These are phyloP conservation scores for Synchiropus splendidus DNA, from an alignment of 2,113 vertebrate genomes.

Conservation along the genomic window DNA sequence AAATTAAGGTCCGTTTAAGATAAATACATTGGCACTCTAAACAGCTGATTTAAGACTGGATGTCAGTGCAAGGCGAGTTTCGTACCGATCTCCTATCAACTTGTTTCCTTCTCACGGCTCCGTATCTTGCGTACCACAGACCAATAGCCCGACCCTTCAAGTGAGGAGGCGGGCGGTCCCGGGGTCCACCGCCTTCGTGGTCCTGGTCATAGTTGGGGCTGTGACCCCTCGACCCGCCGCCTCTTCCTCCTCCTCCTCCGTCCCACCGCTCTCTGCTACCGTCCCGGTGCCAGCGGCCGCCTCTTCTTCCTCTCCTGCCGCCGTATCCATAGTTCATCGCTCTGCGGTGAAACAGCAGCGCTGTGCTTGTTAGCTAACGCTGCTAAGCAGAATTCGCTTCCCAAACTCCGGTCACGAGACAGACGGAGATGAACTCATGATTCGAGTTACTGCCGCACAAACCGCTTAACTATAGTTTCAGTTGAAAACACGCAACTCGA, in stretches of 20 bases:
- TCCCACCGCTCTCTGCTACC: constrained; percentile 53
- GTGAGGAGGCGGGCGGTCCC: constrained; percentile 79
- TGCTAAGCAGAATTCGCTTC: too few relatives aligned
- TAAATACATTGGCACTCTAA: too few relatives aligned
- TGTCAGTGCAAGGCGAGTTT: not conserved
- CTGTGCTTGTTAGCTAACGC: too few relatives aligned
- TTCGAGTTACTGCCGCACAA: too few relatives aligned
- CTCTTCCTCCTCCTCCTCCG: constrained; percentile 42
- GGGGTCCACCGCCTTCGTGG: constrained; percentile 41
- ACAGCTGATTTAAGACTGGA: too few relatives aligned
- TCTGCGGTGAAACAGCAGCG: not conserved
- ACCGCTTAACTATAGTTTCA: too few relatives aligned
- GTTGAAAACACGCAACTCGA: too few relatives aligned
- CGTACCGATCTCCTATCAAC: constrained; percentile 81
- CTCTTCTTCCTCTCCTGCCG: constrained; percentile 56
- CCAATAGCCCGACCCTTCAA: constrained; percentile 91
- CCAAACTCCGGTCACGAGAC: too few relatives aligned
- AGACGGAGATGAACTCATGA: too few relatives aligned
- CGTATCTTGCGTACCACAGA: constrained; percentile 87
- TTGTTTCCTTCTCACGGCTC: constrained; percentile 78
- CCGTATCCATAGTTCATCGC: constrained; percentile 74
- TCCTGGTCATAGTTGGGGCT: constrained; percentile 48
- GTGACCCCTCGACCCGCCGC: constrained; percentile 36
- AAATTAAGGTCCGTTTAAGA: too few relatives aligned
- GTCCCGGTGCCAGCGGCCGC: constrained; percentile 55